phyloP scores from a whole-genome alignment of 2,113 vertebrate genomes.

The Corydoras maculifer region DNA sequence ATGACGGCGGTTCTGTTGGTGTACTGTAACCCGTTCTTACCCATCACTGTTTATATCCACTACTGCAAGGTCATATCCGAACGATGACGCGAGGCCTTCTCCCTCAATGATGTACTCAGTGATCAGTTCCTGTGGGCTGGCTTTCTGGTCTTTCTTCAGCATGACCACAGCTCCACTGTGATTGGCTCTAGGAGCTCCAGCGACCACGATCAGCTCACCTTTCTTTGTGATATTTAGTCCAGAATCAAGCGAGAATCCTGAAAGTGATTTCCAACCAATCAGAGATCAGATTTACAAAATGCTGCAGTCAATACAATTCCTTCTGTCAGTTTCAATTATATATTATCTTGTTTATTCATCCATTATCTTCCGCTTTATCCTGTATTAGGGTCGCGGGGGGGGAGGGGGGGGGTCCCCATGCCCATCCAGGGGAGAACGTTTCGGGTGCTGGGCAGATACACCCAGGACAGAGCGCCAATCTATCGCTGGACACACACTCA shows the following conservation, averaged over 20 bases:
- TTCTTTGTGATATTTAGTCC: slow-evolving; percentile 74
- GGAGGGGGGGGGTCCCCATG: too few species aligned
- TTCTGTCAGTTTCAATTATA: too few species aligned
- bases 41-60: slow-evolving; percentile 86
- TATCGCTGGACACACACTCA: too few species aligned
- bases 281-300: background rate
- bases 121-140: slow-evolving; percentile 50
- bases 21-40: slow-evolving; percentile 57
- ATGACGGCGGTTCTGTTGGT: background rate
- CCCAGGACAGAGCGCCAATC: too few species aligned
- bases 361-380: too few species aligned
- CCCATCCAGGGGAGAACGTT: too few species aligned
- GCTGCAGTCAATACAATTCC: too few species aligned
- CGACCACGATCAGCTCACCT: slow-evolving; percentile 82
- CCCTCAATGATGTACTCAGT: slow-evolving; percentile 78
- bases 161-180: slow-evolving; percentile 88
- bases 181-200: slow-evolving; percentile 88
- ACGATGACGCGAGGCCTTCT: slow-evolving; percentile 89
- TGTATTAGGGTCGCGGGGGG: too few species aligned
- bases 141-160: slow-evolving; percentile 60
- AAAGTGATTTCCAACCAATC: slow-evolving; percentile 5
- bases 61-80: slow-evolving; percentile 91
- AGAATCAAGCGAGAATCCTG: slow-evolving; percentile 93
- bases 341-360: too few species aligned
- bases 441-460: too few species aligned